Base-by-base conservation (phyloP, 1,140 invertebrate genomes). In the Aphidius ervi region DNA sequence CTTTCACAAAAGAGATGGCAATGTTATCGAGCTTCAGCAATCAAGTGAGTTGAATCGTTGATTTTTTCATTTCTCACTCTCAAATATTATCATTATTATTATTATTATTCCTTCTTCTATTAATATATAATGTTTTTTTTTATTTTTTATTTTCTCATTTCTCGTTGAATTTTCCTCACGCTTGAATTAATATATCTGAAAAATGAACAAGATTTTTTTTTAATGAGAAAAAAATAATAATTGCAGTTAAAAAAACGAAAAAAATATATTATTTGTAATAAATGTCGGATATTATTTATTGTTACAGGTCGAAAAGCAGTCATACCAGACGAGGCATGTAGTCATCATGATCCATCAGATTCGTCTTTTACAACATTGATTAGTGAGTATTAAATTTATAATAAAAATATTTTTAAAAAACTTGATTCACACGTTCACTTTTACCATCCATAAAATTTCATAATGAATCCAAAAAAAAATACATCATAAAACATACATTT, bases 311-410 rank as follows among this genome's bases (percentile, higher is more conserved):
- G 74, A 67, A 75, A 78, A 62, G 71, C 73, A 37, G 74, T 73
- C 47, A 77, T 80, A 73, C 83, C 81, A 63, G 89, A 89, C 67
- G 83, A 85, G 58, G 83, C 83, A 5, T 85, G 88, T 74, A 69
- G 73, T 0, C 72, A 76, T 46, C 68, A 66, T 9, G 85, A 88
- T 61, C 78, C 85, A 40, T 85, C 85, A 52, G 84, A 82, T 52
- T 83, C 87, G 68, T 86, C 90, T 46, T 92, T 87, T 74, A 84
- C 88, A 62, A 94, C 92, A n/a, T 81, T 94, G 74, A 88, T 93
- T 72, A 91, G 92, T 93, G 80, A 88, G 87, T 86, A 55, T 23
- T 76, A 60, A 6, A 50, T 60, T 48, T 56, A 37, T 39, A 54
- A 54, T 65, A 64, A 37, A 62, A 61, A 57, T 49, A 50, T 57